A percentile compares a stretch with the other conserved stretches of the same genome.
phyloP scores from a whole-genome alignment of 2,797 vertebrate genomes.

The Pristis pectinata region DNA sequence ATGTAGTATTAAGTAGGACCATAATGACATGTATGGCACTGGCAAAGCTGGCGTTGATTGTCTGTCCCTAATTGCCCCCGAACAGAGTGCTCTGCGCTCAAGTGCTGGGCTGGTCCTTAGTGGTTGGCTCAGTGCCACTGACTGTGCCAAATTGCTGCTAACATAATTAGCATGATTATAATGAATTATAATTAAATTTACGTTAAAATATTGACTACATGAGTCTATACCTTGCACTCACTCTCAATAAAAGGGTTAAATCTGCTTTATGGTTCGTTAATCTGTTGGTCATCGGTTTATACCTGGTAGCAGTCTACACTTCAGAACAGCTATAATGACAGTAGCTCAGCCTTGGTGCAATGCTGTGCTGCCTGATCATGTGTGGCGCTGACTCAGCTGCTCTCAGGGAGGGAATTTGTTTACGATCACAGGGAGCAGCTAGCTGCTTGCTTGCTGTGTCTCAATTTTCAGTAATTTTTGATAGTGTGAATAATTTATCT shows the following conservation, averaged over 20 bases:
- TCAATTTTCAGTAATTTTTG: slow-evolving; percentile 5
- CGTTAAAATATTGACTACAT: background rate
- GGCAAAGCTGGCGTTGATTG: too few species aligned
- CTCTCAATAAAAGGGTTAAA: background rate
- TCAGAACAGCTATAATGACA: background rate
- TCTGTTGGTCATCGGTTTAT: background rate
- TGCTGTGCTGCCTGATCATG: slow-evolving; percentile 6
- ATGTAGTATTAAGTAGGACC: too few species aligned
- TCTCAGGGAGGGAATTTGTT: background rate
- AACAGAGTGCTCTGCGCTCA: background rate
- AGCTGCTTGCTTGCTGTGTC: background rate
- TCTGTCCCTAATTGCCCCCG: too few species aligned
- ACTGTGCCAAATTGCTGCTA: background rate
- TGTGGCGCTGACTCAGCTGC: slow-evolving; percentile 47
- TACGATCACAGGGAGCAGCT: slow-evolving; percentile 2
- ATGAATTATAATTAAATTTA: too few species aligned
- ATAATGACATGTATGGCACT: too few species aligned
- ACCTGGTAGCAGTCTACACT: background rate
- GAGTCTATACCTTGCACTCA: background rate
- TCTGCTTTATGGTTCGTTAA: background rate
- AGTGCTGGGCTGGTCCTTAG: background rate
- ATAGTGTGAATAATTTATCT: background rate
- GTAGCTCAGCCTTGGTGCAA: slow-evolving; percentile 40
- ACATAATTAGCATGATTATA: background rate
- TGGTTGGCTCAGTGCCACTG: background rate